Conservation (phyloP, 2,113 vertebrate species). For the Pomatostomus ruficeps region DNA sequence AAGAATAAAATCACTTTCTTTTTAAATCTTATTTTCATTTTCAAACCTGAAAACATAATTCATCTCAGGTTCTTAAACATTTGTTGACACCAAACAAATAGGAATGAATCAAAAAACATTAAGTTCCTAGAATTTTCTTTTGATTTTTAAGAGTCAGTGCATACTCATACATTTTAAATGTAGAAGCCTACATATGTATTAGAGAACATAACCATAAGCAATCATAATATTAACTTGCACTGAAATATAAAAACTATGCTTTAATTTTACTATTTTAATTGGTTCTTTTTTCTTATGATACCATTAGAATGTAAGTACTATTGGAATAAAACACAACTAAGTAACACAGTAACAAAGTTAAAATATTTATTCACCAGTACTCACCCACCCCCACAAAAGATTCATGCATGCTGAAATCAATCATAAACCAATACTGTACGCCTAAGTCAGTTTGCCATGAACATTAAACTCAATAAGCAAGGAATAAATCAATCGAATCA, state of each 20-base stretch:
- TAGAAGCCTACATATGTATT: background rate
- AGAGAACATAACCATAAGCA: background rate
- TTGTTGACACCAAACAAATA: background rate
- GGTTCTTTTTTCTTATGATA: background rate
- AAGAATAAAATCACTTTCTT: background rate
- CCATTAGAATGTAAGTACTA: background rate
- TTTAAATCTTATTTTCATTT: background rate
- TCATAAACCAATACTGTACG: background rate
- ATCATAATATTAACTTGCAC: background rate
- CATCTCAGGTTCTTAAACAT: background rate
- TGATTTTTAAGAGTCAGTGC: background rate
- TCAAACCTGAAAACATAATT: background rate
- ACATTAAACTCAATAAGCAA: background rate
- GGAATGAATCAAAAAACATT: background rate
- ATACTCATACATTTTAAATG: background rate
- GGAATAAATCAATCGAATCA: background rate
- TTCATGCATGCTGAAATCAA: background rate
- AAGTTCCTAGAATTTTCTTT: background rate
- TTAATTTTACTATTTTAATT: background rate
- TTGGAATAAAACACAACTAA: background rate
- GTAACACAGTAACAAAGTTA: background rate
- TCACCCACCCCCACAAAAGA: background rate
- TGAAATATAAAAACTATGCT: background rate
- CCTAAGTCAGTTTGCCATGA: background rate
- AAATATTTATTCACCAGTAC: background rate